Conservation (phyloP, 2,797 vertebrate species). For the Malacoraja senta region DNA sequence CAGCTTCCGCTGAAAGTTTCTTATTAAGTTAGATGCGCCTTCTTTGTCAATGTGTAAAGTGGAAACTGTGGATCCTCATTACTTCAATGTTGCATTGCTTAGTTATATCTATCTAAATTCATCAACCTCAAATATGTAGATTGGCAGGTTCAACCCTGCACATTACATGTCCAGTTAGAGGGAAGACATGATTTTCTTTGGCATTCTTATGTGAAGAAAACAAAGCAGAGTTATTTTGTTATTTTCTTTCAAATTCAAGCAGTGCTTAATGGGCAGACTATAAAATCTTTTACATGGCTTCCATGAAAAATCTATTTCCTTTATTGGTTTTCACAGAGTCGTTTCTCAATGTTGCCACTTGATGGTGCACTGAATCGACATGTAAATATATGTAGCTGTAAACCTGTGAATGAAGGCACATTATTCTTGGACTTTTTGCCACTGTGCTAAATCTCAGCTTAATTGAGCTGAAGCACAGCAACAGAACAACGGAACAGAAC, state of each 20-base stretch:
- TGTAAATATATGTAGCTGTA: not conserved
- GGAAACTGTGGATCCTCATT: not conserved
- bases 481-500: not conserved
- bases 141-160: not conserved
- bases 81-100: not conserved
- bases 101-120: not conserved
- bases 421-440: not conserved
- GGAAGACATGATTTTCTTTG: not conserved
- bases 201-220: not conserved
- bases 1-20: not conserved
- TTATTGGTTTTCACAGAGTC: not conserved
- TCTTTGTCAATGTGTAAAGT: not conserved
- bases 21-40: not conserved
- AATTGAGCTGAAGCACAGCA: not conserved
- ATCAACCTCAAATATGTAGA: not conserved
- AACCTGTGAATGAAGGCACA: not conserved
- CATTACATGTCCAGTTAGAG: not conserved
- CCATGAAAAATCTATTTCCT: not conserved
- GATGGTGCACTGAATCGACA: not conserved
- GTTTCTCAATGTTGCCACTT: constrained; percentile 11
- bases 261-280: not conserved
- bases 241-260: not conserved
- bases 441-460: not conserved
- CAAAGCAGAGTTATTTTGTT: not conserved
- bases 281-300: not conserved